Base-by-base conservation (phyloP, 2,888 invertebrate genomes). In the Diabrotica balteata region DNA sequence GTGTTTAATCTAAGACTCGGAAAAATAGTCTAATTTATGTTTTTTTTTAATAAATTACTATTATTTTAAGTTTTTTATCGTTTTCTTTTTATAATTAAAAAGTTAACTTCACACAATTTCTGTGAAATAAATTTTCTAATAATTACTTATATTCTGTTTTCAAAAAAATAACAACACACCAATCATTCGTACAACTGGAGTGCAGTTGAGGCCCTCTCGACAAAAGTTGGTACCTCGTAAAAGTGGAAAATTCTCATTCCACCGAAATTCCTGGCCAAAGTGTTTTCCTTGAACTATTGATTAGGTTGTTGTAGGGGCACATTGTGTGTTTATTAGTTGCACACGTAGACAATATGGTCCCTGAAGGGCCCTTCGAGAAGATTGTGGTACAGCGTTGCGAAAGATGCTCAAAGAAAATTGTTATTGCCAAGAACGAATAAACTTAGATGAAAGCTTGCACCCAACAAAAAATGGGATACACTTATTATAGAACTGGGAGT, bases 351-450 rank as follows among this genome's bases (percentile, higher is more conserved):
- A 80, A 81, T 81, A 78, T 66, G 53, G 79, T 79, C 80, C 78
- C 80, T 60, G 62, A 79, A 77, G 81, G 74, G 76, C 80, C 78
- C 80, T 81, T 76, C 76, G 72, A 70, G 78, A 80, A 80, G 80
- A 81, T 81, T 80, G 80, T 79, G 76, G 77, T 75, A 66, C 68
- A 59, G 60, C 67, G 68, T 65, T 69, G 67, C 66, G 68, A 70
- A 68, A 69, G 68, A 67, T 59, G 59, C 67, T 63, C 71, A 74
- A 75, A 77, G 77, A 75, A 77, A 77, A 80, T 77, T 77, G 78
- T 78, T 78, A 76, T 79, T 76, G 77, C 68, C 73, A 46, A 53
- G 32, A 63, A 59, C 52, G 52, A 69, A 69, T 65, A 69, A 69
- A 69, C 64, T 59, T 63, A 59, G 69, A 69, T 69, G 65, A 65